phyloP scores from a whole-genome alignment of 1,140 invertebrate species.

The Trachymyrmex cornetzi region DNA sequence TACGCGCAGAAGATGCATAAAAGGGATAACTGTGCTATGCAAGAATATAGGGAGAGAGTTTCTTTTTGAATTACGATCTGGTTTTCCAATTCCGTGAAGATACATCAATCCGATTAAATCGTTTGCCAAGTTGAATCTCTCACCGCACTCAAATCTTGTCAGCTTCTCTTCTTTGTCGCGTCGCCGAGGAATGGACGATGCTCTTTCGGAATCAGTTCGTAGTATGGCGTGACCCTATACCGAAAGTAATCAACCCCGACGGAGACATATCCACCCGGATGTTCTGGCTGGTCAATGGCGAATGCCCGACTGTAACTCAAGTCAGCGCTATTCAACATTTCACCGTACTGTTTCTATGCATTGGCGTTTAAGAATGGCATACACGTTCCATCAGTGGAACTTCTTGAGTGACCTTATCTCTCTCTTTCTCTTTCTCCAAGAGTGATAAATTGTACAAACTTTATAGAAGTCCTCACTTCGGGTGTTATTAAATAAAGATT shows the following conservation, averaged over 20 bases:
- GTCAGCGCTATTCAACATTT: conserved; percentile 33
- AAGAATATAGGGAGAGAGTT: background rate
- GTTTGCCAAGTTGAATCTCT: conserved; percentile 53
- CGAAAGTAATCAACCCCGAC: conserved; percentile 59
- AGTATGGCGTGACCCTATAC: conserved; percentile 41
- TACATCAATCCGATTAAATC: conserved; percentile 60
- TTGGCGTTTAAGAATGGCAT: conserved; percentile 49
- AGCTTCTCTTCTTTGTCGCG: conserved; percentile 49
- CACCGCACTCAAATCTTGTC: conserved; percentile 50
- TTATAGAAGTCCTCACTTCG: background rate
- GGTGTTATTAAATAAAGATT: background rate
- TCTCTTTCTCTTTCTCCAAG: background rate
- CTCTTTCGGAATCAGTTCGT: conserved; percentile 49
- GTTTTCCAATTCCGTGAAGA: conserved; percentile 36
- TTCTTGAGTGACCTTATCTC: conserved; percentile 30
- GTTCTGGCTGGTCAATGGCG: conserved; percentile 54
- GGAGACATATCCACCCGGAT: conserved; percentile 53
- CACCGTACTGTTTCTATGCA: conserved; percentile 54
- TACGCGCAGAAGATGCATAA: conserved; percentile 13
- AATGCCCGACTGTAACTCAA: conserved; percentile 53
- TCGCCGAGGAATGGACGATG: conserved; percentile 32
- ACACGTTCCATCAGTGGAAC: conserved; percentile 36
- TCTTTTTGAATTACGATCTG: conserved; percentile 2
- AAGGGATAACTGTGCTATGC: conserved; percentile 3
- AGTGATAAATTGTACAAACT: conserved; percentile 44